Evolutionary conservation across 2,888 invertebrate genomes (phyloP), one percentile per base, ranked within the genome.

Genomic region (Diabrotica balteata): DNA sequence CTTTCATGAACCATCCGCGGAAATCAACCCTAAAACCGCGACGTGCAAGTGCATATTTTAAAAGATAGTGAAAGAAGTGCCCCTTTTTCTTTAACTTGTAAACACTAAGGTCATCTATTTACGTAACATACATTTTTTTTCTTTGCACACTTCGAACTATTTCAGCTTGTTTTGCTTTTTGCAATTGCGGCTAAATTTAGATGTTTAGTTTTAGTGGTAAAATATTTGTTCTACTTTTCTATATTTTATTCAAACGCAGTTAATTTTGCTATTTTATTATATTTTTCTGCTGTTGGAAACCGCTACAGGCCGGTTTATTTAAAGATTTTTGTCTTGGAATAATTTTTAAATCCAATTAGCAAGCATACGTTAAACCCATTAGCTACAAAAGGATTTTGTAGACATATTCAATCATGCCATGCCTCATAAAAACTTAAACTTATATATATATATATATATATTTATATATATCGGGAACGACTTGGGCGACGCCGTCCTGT

Each of bases 121-220:
- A 61, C 61, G 61, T 61, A 53, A 61, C 46, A n/a, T 7, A 59
- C 42, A 52, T 61, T 61, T 61, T 61, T 61, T 46, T 43, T 11
- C 55, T 63, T 63, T 63, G 63, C 57, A 55, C 63, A 51, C 57
- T n/a, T 47, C 8, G n/a, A 57, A 63, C 22, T 62, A 53, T 57
- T 63, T 44, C 49, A 62, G 50, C 63, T 63, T 57, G 51, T 63
- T 57, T 63, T 57, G 57, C 49, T 49, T 45, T 63, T 57, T 57
- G 63, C 32, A 44, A 57, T 63, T 57, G 8, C 10, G 47, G 32
- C 57, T 63, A 63, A 49, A 63, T 17, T 50, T 63, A 63, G 57
- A 63, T 8, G 44, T 57, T 57, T 43, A 7, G 54, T n/a, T 11
- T n/a, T 43, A 17, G 45, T 9, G 9, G 50, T 11, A 47, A 44